Evolutionary conservation across 2,113 vertebrate species (phyloP).

Genomic region (Menidia beryllina): DNA sequence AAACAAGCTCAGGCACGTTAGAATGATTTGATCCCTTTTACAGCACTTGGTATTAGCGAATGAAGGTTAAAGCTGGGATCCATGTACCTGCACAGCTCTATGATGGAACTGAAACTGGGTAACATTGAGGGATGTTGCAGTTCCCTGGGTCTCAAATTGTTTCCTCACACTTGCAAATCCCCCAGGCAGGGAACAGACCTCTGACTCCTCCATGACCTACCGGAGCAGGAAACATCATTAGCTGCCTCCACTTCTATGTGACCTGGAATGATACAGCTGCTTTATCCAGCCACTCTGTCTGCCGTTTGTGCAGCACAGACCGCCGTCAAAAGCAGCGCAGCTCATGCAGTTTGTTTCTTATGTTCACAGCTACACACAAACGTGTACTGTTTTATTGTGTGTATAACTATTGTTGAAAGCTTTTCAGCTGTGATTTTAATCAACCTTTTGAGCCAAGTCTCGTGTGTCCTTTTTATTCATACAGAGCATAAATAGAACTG

Average conservation of each 20-base stretch:
- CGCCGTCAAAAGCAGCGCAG: background rate
- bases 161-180: slow-evolving; percentile 91
- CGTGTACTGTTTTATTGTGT: slow-evolving; percentile 8
- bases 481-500: background rate
- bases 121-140: slow-evolving; percentile 81
- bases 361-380: slow-evolving; percentile 6
- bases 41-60: slow-evolving; percentile 40
- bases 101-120: slow-evolving; percentile 86
- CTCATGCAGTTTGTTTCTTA: slow-evolving; percentile 20
- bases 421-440: background rate
- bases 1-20: slow-evolving; percentile 4
- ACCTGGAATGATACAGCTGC: slow-evolving; percentile 57
- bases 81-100: slow-evolving; percentile 86
- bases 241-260: slow-evolving; percentile 57
- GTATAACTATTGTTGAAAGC: slow-evolving; percentile 10
- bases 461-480: slow-evolving; percentile 8
- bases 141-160: slow-evolving; percentile 90
- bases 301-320: slow-evolving; percentile 23
- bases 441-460: background rate
- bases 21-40: background rate
- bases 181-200: slow-evolving; percentile 88
- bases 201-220: slow-evolving; percentile 89
- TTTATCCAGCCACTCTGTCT: slow-evolving; percentile 38
- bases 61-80: slow-evolving; percentile 2
- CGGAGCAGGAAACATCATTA: slow-evolving; percentile 77